Percentiles rank a stretch among this genome's conserved stretches.
phyloP scores from a whole-genome alignment of 2,113 vertebrate species.

The Centrocercus urophasianus region DNA sequence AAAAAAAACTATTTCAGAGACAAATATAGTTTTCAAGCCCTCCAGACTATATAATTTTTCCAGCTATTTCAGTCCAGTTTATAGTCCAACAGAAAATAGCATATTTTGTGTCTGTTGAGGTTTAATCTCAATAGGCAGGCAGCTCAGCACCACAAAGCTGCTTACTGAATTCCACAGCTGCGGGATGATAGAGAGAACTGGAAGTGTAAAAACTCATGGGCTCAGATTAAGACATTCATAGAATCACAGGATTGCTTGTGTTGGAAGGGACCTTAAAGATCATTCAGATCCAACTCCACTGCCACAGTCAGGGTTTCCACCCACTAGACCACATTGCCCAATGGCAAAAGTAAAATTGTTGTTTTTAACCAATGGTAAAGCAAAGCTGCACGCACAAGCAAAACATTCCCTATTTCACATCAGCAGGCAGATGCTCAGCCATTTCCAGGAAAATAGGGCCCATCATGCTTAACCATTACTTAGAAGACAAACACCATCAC shows the following conservation, averaged over 20 bases:
- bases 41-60: not conserved
- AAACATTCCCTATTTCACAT: not conserved
- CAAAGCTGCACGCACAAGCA: fast-evolving
- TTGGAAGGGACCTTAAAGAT: too few species aligned
- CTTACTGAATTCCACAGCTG: too few species aligned
- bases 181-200: too few species aligned
- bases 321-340: too few species aligned
- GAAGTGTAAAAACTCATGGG: too few species aligned
- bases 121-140: not conserved
- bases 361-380: not conserved
- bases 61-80: not conserved
- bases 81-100: not conserved
- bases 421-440: not conserved
- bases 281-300: too few species aligned
- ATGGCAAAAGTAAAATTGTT: too few species aligned
- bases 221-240: too few species aligned
- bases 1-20: not conserved
- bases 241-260: too few species aligned
- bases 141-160: too few species aligned
- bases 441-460: not conserved
- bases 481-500: not conserved
- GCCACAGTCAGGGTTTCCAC: too few species aligned
- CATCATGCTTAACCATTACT: fast-evolving
- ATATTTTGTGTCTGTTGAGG: not conserved
- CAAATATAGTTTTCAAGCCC: not conserved